Evolutionary conservation across 2,797 vertebrate genomes (phyloP), one percentile per base, ranked within the genome.

Genomic region (Anniella stebbinsi): DNA sequence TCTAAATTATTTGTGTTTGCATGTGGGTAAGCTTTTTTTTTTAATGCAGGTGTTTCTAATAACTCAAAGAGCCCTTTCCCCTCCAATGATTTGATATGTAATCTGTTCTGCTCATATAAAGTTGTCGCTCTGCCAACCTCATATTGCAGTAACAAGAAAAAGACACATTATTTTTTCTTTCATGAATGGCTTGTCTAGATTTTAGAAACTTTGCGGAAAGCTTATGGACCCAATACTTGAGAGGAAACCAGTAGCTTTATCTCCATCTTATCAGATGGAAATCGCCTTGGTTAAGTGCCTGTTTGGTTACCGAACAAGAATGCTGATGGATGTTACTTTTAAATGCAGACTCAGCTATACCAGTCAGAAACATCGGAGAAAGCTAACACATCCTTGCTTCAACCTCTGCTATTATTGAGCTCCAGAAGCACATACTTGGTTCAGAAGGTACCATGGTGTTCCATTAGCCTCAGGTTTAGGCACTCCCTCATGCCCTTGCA

Each of bases 91-190:
- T 73, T 86, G 80, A 80, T 73, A 38, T 88, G 87, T 91, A 70
- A 91, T 84, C n/a, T 70, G 28, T 41, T 92, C 78, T 25, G 11
- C 28, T 72, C 0, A 63, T 88, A 76, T 86, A 81, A 17, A 90
- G 67, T 73, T 86, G 67, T 80, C 86, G 13, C 30, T 21, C 54
- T 86, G 84, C 89, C 75, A 90, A 73, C 54, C 70, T 73, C 63
- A 86, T 90, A 86, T 63, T 86, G 67, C 82, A 41, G 88, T 78
- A 85, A 85, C 38, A 86, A 81, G 66, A 81, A 90, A 90, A 80
- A 90, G 77, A 66, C 41, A 90, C 77, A 86, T 80, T 80, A 86
- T 80, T 86, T 89, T n/a, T 86, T 86, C 76, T 86, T 89, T 89
- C 69, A 77, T 63, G 77, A 93, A 93, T 90, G 30, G 1, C 25